Base-by-base conservation (phyloP, 2,888 invertebrate species). In the Clitarchus hookeri region DNA sequence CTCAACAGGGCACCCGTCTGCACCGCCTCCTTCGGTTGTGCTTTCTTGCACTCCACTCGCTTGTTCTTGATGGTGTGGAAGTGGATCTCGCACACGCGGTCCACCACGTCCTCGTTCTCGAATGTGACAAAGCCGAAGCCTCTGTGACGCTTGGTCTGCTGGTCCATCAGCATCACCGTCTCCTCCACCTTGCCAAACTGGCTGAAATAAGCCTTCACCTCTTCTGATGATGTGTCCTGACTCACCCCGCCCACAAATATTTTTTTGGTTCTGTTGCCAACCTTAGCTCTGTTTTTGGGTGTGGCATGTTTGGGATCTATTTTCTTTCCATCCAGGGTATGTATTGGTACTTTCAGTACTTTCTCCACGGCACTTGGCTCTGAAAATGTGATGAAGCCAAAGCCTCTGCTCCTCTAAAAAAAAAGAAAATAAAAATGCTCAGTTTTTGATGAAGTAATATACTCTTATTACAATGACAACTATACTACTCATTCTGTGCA, bases 261-360 rank as follows among this genome's bases (percentile, higher is more conserved):
- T 93, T 97, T 97, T 93, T 97, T 97, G 89, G 97, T 97, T 90
- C 97, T 96, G 91, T 96, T 97, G 86, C 96, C 96, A 90, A 94
- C 95, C 90, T 96, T 95, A 80, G 97, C 97, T 65, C 97, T 94
- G 89, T 97, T 97, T 92, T 97, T 97, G 88, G 97, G 97, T 85
- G 97, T 97, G 87, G 97, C 97, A 93, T 97, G 97, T 91, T 98
- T 98, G 87, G 98, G 98, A 91, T 98, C 98, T 91, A 98, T 98
- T 92, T 97, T 97, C 92, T 98, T 98, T 88, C 97, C 97, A 92
- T 98, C 97, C 89, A 98, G 93, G 85, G 97, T 97, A 89, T 91
- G 91, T 88, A 97, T 96, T 87, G 97, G 97, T 89, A 97, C 96
- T 90, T 97, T 97, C 86, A 98, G 94, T 87, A 98, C 97, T 93